Conservation (phyloP, 2,888 invertebrate species). For the Panzeria rudis region DNA sequence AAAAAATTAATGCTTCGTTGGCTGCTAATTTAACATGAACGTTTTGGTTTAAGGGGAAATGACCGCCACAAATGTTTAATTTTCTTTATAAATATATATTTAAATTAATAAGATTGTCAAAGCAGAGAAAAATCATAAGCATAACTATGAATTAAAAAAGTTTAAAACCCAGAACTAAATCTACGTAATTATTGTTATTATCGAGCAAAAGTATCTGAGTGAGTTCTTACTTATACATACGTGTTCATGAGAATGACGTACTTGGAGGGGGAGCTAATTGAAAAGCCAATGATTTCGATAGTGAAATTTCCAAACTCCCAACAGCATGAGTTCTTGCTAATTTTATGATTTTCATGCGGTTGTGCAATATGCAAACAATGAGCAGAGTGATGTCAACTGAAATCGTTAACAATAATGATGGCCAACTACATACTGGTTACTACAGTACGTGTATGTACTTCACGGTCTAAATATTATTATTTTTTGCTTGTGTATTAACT, state of each 20-base stretch:
- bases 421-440: conserved; percentile 47
- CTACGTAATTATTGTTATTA: conserved; percentile 24
- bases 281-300: conserved; percentile 15
- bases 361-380: background rate
- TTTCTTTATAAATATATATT: conserved; percentile 8
- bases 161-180: conserved; percentile 15
- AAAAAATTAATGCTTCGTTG: conserved; percentile 22
- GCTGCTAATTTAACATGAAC: background rate
- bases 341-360: background rate
- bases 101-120: background rate
- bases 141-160: background rate
- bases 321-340: background rate
- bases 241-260: background rate
- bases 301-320: background rate
- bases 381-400: conserved; percentile 11
- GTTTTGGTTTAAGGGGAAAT: background rate
- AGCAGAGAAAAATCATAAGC: background rate
- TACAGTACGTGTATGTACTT: conserved; percentile 21
- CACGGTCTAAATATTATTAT: conserved; percentile 60
- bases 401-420: conserved; percentile 30
- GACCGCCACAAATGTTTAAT: conserved; percentile 1
- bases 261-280: background rate
- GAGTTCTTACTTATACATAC: background rate
- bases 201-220: background rate
- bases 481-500: background rate